Evolutionary conservation across 2,888 invertebrate species (phyloP).

Genomic region (Lasiommata megera): DNA sequence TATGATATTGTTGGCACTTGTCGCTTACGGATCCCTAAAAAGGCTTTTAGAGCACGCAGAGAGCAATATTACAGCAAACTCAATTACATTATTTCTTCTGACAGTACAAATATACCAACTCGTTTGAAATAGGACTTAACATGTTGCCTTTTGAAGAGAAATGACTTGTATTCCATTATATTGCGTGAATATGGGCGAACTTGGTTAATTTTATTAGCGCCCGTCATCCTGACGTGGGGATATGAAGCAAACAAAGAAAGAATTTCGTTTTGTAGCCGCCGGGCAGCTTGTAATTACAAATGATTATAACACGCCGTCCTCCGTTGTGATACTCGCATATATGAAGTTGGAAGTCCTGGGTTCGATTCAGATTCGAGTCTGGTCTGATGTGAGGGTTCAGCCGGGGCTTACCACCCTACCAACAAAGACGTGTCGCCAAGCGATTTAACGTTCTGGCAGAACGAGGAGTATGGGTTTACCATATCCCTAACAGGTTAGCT

Average conservation of each 20-base stretch:
- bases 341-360: too few relatives aligned
- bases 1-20: too few relatives aligned
- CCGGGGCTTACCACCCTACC: too few relatives aligned
- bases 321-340: too few relatives aligned
- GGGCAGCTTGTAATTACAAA: slow-evolving; percentile 2
- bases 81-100: not conserved
- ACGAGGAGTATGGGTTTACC: too few relatives aligned
- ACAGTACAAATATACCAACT: not conserved
- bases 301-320: not conserved
- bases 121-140: not conserved
- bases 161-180: slow-evolving; percentile 4
- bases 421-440: too few relatives aligned
- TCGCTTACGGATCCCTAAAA: too few relatives aligned
- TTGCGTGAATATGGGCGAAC: slow-evolving; percentile 4
- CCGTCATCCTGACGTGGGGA: slow-evolving; percentile 4
- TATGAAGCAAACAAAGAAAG: slow-evolving; percentile 7
- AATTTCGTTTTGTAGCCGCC: not conserved
- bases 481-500: too few relatives aligned
- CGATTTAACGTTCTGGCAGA: too few relatives aligned
- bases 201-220: slow-evolving; percentile 9
- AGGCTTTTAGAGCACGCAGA: not conserved
- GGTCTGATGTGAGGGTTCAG: too few relatives aligned
- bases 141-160: not conserved
- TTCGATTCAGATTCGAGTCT: too few relatives aligned
- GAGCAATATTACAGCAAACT: not conserved